phyloP scores from a whole-genome alignment of 2,113 vertebrate species.

The Pygoscelis antarcticus region DNA sequence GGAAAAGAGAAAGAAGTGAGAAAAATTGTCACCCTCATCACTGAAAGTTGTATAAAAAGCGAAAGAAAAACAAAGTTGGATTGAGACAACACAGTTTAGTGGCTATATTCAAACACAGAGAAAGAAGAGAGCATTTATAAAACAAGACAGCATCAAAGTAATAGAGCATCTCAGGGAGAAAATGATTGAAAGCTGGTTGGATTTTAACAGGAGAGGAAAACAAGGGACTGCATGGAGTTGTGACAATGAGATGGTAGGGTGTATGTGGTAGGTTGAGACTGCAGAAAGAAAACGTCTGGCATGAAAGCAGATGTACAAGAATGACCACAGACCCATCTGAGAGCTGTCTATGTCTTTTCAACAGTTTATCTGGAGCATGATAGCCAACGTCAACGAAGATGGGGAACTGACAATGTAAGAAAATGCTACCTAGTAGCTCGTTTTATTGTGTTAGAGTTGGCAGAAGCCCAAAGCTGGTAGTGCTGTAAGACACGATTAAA shows the following conservation, averaged over 20 bases:
- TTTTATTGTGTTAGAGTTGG: neutral
- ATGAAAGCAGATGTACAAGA: neutral
- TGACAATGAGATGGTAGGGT: neutral
- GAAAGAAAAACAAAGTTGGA: neutral
- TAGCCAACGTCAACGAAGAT: neutral
- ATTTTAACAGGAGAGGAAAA: neutral
- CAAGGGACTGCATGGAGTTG: neutral
- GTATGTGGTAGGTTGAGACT: neutral
- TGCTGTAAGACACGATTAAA: neutral
- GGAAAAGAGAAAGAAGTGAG: neutral
- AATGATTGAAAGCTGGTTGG: neutral
- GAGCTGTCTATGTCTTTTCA: neutral
- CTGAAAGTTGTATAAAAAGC: neutral
- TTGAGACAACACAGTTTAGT: neutral
- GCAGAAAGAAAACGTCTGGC: neutral
- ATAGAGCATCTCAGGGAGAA: neutral
- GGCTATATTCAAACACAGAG: neutral
- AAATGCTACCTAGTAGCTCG: neutral
- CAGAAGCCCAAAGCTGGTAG: neutral
- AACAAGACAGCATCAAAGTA: neutral
- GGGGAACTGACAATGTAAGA: neutral
- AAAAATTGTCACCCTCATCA: neutral
- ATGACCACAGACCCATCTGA: neutral
- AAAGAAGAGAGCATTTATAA: neutral
- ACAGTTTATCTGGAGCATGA: neutral